Evolutionary conservation across 2,797 vertebrate species (phyloP).

Genomic region (Hemitrygon akajei): DNA sequence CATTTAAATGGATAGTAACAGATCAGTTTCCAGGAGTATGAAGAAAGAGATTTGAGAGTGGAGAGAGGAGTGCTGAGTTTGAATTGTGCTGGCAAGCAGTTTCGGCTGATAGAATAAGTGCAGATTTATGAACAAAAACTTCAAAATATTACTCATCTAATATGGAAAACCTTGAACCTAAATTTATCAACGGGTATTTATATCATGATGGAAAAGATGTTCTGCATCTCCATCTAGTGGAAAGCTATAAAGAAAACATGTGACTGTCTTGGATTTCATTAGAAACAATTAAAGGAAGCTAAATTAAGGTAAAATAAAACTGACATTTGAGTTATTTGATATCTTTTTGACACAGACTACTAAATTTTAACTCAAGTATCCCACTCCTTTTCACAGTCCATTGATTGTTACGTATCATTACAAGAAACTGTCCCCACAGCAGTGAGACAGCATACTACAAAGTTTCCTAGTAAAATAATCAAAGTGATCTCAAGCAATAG

Average conservation of each 20-base stretch:
- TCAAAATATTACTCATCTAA: neutral
- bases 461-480: neutral
- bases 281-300: neutral
- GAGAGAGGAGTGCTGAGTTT: neutral
- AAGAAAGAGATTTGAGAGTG: neutral
- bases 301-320: neutral
- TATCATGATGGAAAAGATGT: neutral
- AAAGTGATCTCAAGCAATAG: neutral
- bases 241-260: neutral
- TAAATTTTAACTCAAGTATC: neutral
- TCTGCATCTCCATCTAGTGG: constrained; percentile 8
- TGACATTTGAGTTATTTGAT: neutral
- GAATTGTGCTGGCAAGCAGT: neutral
- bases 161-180: neutral
- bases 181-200: neutral
- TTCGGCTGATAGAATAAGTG: neutral
- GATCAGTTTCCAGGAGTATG: neutral
- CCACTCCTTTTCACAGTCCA: neutral
- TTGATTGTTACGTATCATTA: neutral
- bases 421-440: neutral
- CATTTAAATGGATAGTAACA: neutral
- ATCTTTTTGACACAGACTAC: neutral
- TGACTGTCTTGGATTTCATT: neutral
- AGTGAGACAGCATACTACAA: neutral
- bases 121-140: neutral